Base-by-base conservation (phyloP, 2,888 invertebrate genomes). In the Synergus japonicus region DNA sequence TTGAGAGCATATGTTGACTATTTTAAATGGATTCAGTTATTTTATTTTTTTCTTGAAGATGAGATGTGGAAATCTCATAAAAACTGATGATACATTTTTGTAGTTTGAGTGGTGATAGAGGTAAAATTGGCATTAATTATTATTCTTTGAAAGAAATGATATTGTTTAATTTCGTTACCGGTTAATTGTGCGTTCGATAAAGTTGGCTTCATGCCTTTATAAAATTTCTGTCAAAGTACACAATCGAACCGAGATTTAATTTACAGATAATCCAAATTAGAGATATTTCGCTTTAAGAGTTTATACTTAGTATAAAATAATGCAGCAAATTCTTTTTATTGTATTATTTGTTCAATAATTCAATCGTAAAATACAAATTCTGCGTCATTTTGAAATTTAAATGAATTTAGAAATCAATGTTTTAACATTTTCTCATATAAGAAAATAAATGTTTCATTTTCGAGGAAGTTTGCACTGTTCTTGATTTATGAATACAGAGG, bases 191-290 rank as follows among this genome's bases (percentile, higher is more conserved):
- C n/a, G 29, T 37, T 64, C 15, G 41, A 5, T 65, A 65, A 15
- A 65, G 65, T 37, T 65, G 15, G n/a, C 4, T 65, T 22, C 22
- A 22, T 64, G 22, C 37, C 29, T 64, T 29, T 10, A 41, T 49
- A n/a, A 49, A 65, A 65, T 7, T 44, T 65, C 15, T n/a, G 10
- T 15, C 10, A 49, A 49, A 12, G 12, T 9, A 64, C 44, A 67
- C 2, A 44, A 18, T 18, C 4, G 4, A 44, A n/a, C 43, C n/a
- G 1, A 67, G 67, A 67, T 67, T 67, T 67, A 67, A 67, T 67
- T 67, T 67, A 46, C 46, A 49, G 67, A 69, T 67, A 69, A 22
- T 22, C 8, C 12, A 69, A 46, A 46, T 46, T 29, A 22, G 67
- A 18, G n/a, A 44, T 22, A 67, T 67, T 67, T 46, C 44, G 18